Percentiles rank a stretch among this genome's conserved stretches.
phyloP scores from a whole-genome alignment of 1,140 invertebrate genomes.

The Nebria ingens region DNA sequence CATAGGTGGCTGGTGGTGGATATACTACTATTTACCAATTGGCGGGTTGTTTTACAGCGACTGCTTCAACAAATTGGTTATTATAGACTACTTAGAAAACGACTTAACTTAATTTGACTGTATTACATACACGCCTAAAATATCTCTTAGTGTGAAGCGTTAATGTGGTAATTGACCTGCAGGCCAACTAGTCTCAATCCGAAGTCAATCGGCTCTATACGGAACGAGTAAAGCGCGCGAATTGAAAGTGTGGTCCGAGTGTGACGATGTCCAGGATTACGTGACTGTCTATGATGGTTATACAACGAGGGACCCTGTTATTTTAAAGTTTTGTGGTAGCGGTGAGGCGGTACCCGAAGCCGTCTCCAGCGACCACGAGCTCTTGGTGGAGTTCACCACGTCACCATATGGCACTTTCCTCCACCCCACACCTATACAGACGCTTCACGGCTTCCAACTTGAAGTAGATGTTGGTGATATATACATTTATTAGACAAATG shows the following conservation, averaged over 20 bases:
- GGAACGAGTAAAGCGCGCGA: constrained; percentile 33
- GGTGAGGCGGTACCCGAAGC: constrained; percentile 71
- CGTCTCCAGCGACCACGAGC: constrained; percentile 72
- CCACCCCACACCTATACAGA: constrained; percentile 62
- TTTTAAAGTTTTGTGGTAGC: constrained; percentile 81
- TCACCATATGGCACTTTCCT: constrained; percentile 79
- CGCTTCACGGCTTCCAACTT: constrained; percentile 76
- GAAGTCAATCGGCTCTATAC: constrained; percentile 52
- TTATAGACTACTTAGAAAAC: no score
- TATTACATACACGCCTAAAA: no score
- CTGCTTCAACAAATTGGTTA: no score
- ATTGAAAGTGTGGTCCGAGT: constrained; percentile 20
- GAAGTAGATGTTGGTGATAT: constrained; percentile 59
- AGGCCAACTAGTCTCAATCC: constrained; percentile 70
- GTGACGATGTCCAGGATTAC: constrained; percentile 51
- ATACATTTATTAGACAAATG: no score
- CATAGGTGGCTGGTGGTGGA: no score
- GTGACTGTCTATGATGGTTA: constrained; percentile 83
- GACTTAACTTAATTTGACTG: no score
- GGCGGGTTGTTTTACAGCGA: no score
- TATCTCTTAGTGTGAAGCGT: no score
- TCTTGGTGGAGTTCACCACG: constrained; percentile 82
- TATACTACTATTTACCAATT: no score
- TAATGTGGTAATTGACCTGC: no score
- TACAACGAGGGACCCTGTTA: constrained; percentile 75